These are phyloP conservation scores for Lethenteron reissneri DNA, from an alignment of 2,113 vertebrate species.

Conservation along the genomic window DNA sequence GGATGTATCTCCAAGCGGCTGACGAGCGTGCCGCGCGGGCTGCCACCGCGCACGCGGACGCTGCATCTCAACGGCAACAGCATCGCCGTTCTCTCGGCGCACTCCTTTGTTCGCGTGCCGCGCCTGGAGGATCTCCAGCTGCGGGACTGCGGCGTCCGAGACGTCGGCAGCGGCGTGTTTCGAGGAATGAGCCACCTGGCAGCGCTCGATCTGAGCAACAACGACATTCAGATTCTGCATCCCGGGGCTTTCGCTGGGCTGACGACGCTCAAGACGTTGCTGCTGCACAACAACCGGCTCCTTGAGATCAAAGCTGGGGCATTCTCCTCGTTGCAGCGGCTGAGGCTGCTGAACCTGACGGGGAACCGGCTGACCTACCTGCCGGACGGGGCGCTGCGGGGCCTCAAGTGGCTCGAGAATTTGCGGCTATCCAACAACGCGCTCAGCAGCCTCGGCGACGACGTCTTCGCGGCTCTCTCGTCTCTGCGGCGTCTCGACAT, in stretches of 20 bases:
- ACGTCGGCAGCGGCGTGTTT: slow-evolving; percentile 61
- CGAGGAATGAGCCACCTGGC: slow-evolving; percentile 50
- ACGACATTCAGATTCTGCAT: slow-evolving; percentile 42
- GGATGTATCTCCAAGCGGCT: slow-evolving; percentile 48
- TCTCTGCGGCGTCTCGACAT: slow-evolving; percentile 50
- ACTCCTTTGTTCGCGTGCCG: slow-evolving; percentile 38
- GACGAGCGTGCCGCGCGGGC: slow-evolving; percentile 26
- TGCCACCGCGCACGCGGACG: slow-evolving; percentile 41
- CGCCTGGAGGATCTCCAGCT: slow-evolving; percentile 57
- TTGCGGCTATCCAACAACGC: slow-evolving; percentile 47
- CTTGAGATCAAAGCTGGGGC: slow-evolving; percentile 66
- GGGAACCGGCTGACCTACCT: slow-evolving; percentile 61
- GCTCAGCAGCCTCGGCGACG: slow-evolving; percentile 49
- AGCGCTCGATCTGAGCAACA: slow-evolving; percentile 56
- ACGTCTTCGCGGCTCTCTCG: slow-evolving; percentile 57
- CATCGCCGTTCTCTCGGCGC: slow-evolving; percentile 25
- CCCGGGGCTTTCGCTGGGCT: slow-evolving; percentile 75
- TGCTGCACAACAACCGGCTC: slow-evolving; percentile 41
- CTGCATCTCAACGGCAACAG: slow-evolving; percentile 47
- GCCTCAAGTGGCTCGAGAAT: slow-evolving; percentile 40
- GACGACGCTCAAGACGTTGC: slow-evolving; percentile 44
- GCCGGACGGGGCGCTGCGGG: slow-evolving; percentile 74
- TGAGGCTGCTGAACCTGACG: slow-evolving; percentile 47
- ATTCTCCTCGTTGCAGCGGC: slow-evolving; percentile 49
- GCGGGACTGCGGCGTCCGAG: slow-evolving; percentile 41